Conservation (phyloP, 1,140 invertebrate genomes). For the Drosophila bipectinata region DNA sequence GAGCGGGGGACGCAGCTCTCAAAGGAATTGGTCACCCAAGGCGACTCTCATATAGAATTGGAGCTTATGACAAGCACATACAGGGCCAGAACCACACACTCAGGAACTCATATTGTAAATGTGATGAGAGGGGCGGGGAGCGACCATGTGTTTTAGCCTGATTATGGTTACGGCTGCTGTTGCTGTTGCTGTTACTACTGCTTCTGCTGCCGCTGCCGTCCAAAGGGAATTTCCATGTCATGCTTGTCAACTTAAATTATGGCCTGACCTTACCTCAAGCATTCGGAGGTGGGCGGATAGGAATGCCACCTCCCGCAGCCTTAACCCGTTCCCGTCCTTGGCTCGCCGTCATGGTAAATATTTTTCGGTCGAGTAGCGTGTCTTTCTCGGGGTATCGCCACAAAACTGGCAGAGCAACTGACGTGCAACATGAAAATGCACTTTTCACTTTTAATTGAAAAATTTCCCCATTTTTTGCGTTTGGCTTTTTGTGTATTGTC, state of each 20-base stretch:
- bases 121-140: background rate
- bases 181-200: conserved; percentile 12
- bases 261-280: conserved; percentile 72
- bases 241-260: conserved; percentile 81
- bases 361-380: conserved; percentile 59
- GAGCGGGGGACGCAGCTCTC: conserved; percentile 34
- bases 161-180: conserved; percentile 55
- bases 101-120: background rate
- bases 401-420: conserved; percentile 56
- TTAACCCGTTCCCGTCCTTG: conserved; percentile 3
- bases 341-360: conserved; percentile 19
- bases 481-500: conserved; percentile 63
- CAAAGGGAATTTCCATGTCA: conserved; percentile 79
- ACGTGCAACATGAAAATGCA: conserved; percentile 82
- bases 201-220: conserved; percentile 33
- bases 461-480: conserved; percentile 51
- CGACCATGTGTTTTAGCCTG: conserved; percentile 76
- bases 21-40: conserved; percentile 56
- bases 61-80: conserved; percentile 34
- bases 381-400: conserved; percentile 9
- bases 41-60: conserved; percentile 44
- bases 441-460: conserved; percentile 82
- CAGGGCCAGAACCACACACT: conserved; percentile 9
- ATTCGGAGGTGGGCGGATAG: conserved; percentile 23
- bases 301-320: conserved; percentile 24